Evolutionary conservation across 2,888 invertebrate genomes (phyloP).

Genomic region (Bruchidius siliquastri): DNA sequence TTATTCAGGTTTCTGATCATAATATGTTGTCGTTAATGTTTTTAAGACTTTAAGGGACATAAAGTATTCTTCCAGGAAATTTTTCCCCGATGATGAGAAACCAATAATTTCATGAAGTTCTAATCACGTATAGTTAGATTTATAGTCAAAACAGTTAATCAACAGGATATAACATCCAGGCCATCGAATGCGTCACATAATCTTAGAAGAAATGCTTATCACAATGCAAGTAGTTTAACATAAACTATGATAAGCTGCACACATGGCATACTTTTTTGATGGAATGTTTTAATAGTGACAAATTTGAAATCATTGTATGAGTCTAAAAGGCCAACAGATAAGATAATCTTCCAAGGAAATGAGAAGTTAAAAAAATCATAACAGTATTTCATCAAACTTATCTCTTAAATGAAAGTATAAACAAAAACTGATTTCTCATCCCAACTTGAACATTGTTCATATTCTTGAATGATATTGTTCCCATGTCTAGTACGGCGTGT

Average conservation of each 20-base stretch:
- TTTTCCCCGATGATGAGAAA: too few relatives aligned
- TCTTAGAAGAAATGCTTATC: neutral
- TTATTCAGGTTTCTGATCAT: too few relatives aligned
- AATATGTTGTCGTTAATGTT: too few relatives aligned
- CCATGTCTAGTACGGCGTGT: too few relatives aligned
- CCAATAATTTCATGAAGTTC: too few relatives aligned
- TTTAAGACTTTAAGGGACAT: too few relatives aligned
- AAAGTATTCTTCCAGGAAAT: too few relatives aligned
- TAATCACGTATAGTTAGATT: too few relatives aligned
- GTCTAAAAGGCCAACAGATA: neutral
- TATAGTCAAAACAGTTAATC: too few relatives aligned
- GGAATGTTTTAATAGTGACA: neutral
- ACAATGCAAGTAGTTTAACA: neutral
- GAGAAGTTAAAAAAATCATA: neutral
- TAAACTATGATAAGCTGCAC: neutral
- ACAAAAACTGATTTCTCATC: neutral
- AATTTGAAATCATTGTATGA: neutral
- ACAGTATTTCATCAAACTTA: neutral
- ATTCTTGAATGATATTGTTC: too few relatives aligned
- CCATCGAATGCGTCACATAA: neutral
- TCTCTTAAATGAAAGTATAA: neutral
- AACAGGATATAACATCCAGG: neutral
- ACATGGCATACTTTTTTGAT: neutral
- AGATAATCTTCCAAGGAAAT: neutral
- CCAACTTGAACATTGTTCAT: neutral